Conservation (phyloP, 2,888 invertebrate species). For the Ptilodon capucinus region DNA sequence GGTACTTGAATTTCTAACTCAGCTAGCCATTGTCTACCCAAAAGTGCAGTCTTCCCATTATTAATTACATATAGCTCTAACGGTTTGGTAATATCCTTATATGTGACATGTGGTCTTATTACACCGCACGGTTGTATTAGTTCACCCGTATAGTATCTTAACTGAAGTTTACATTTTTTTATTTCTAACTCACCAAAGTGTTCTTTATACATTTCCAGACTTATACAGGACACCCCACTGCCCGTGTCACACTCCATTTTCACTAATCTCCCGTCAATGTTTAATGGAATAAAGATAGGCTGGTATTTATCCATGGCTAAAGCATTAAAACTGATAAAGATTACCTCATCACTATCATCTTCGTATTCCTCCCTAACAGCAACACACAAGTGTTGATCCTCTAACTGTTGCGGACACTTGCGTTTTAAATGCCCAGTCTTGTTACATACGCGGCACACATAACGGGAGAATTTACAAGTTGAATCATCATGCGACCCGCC, state of each 20-base stretch:
- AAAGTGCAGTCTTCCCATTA: not conserved
- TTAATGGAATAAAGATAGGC: not conserved
- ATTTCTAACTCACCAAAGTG: not conserved
- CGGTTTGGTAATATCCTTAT: not conserved
- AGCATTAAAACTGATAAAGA: not conserved
- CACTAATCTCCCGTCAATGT: not conserved
- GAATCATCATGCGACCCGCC: not conserved
- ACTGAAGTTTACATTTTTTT: not conserved
- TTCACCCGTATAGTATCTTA: not conserved
- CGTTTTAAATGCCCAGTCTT: not conserved
- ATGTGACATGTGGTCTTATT: not conserved
- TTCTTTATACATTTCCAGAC: not conserved
- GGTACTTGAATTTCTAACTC: not conserved
- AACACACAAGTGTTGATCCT: not conserved
- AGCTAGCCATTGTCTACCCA: not conserved
- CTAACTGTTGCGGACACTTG: not conserved
- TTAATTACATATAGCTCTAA: slow-evolving; percentile 3
- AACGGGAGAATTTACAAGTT: not conserved
- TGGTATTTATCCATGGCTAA: not conserved
- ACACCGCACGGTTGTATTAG: not conserved
- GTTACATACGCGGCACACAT: not conserved
- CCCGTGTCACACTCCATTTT: slow-evolving; percentile 1
- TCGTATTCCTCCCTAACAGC: not conserved
- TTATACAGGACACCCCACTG: slow-evolving; percentile 1
- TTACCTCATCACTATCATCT: not conserved